phyloP scores from a whole-genome alignment of 2,113 vertebrate genomes.

The Vireo altiloquus region DNA sequence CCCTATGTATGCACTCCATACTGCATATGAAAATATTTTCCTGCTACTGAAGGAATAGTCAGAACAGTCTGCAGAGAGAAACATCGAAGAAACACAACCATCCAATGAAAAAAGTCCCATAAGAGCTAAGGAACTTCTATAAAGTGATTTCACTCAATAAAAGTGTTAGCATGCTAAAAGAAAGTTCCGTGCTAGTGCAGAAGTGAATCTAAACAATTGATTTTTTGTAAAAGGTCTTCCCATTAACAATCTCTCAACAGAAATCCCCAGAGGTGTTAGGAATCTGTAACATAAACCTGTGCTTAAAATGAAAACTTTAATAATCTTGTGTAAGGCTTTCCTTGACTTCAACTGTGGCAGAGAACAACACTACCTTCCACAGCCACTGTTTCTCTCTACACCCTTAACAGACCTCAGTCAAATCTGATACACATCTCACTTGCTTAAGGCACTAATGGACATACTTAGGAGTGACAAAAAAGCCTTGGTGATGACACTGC shows the following conservation, averaged over 20 bases:
- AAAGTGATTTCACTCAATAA: not conserved
- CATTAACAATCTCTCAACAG: not conserved
- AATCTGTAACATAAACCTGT: not conserved
- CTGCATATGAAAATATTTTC: not conserved
- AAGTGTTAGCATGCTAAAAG: not conserved
- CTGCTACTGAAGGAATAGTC: not conserved
- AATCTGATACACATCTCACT: not conserved
- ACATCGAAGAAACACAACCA: not conserved
- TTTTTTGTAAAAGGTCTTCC: not conserved
- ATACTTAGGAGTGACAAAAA: not conserved
- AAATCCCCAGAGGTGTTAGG: not conserved
- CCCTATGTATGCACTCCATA: not conserved
- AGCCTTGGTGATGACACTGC: not conserved
- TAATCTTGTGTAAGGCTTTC: not conserved
- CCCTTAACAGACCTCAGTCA: not conserved
- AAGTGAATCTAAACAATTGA: not conserved
- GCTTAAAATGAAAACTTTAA: constrained; percentile 1
- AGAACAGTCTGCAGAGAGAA: not conserved
- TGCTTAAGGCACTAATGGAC: not conserved
- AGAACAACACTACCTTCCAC: not conserved
- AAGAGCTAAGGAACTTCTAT: not conserved
- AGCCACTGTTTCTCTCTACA: not conserved
- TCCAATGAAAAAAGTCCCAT: not conserved
- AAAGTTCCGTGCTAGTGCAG: not conserved
- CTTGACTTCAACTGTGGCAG: not conserved